Percentiles rank a stretch among this genome's conserved stretches.
Evolutionary conservation across 1,140 invertebrate genomes (phyloP).

Genomic region (Caenorhabditis brenneri): DNA sequence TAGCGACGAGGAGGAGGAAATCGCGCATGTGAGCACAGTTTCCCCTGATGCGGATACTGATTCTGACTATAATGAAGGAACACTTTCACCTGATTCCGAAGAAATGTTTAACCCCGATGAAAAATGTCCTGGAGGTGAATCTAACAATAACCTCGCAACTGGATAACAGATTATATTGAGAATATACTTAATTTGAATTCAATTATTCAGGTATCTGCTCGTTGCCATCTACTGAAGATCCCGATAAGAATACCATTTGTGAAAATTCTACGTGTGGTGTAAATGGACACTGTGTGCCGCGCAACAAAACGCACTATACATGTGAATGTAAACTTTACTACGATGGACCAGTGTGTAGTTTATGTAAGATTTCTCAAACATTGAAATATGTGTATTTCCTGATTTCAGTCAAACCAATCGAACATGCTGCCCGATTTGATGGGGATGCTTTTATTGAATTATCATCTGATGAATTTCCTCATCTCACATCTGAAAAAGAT

Average conservation of each 20-base stretch:
- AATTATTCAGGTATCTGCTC: not conserved
- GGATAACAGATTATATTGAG: too few species aligned
- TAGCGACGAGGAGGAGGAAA: not conserved
- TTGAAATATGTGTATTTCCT: too few species aligned
- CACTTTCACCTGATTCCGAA: not conserved
- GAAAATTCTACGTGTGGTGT: slow-evolving; percentile 58
- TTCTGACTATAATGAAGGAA: not conserved
- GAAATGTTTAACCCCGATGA: too few species aligned
- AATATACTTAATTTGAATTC: too few species aligned
- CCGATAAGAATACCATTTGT: slow-evolving; percentile 37
- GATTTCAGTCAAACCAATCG: slow-evolving; percentile 70
- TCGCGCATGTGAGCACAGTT: not conserved
- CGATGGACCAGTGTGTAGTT: slow-evolving; percentile 62
- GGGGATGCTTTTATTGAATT: slow-evolving; percentile 88
- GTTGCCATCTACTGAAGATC: not conserved
- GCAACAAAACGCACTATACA: slow-evolving; percentile 65
- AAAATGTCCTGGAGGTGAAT: not conserved
- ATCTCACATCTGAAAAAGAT: slow-evolving; percentile 74
- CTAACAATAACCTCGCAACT: too few species aligned
- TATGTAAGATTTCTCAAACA: slow-evolving; percentile 63
- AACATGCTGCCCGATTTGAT: slow-evolving; percentile 71
- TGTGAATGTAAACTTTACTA: slow-evolving; percentile 67
- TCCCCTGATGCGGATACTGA: too few species aligned
- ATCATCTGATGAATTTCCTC: slow-evolving; percentile 77
- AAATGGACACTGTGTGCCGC: slow-evolving; percentile 63